Evolutionary conservation across 2,888 invertebrate genomes (phyloP).

Genomic region (Machimus atricapillus): DNA sequence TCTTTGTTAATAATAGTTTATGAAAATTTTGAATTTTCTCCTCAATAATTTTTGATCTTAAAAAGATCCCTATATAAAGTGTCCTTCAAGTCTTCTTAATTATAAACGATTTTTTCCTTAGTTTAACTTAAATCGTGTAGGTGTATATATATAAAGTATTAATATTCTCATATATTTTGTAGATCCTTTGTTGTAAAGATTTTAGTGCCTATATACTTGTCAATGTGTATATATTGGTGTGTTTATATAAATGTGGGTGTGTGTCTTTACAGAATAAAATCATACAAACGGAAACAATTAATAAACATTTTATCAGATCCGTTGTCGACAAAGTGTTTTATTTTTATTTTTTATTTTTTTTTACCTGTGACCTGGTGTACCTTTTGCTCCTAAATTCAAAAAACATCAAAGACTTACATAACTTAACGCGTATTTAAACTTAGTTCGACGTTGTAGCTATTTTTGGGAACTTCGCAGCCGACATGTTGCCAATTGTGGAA

Average conservation of each 20-base stretch:
- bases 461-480: slow-evolving; percentile 31
- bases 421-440: slow-evolving; percentile 17
- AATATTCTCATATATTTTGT: slow-evolving; percentile 39
- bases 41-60: slow-evolving; percentile 41
- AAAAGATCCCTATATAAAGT: slow-evolving; percentile 43
- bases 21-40: slow-evolving; percentile 46
- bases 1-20: slow-evolving; percentile 42
- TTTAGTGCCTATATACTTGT: slow-evolving; percentile 40
- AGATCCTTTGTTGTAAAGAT: slow-evolving; percentile 38
- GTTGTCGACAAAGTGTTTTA: not conserved
- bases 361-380: not conserved
- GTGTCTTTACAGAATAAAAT: slow-evolving; percentile 31
- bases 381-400: not conserved
- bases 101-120: slow-evolving; percentile 39
- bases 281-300: slow-evolving; percentile 13
- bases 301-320: slow-evolving; percentile 21
- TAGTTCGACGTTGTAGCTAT: slow-evolving; percentile 32
- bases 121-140: slow-evolving; percentile 40
- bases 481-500: slow-evolving; percentile 33
- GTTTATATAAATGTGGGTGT: slow-evolving; percentile 39
- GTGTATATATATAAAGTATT: slow-evolving; percentile 40
- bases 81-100: slow-evolving; percentile 40
- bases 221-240: slow-evolving; percentile 41
- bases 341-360: too few relatives aligned
- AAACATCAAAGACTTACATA: slow-evolving; percentile 6